phyloP scores from a whole-genome alignment of 2,888 invertebrate species.

The Autographa gamma region DNA sequence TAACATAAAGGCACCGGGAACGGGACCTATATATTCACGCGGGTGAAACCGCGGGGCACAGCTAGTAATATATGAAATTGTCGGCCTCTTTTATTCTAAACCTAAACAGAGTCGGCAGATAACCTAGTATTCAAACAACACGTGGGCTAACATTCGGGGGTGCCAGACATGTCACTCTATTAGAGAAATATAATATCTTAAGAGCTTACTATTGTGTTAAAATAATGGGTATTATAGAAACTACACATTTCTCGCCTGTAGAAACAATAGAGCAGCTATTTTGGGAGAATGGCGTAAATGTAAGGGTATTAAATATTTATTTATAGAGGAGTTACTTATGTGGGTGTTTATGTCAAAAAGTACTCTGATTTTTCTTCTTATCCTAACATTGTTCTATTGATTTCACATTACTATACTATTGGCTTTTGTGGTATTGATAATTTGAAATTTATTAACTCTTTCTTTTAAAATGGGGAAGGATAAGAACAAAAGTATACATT shows the following conservation, averaged over 20 bases:
- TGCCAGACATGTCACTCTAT: not conserved
- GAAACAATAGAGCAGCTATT: not conserved
- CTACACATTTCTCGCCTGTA: not conserved
- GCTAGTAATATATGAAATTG: too few relatives aligned
- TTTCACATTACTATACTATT: not conserved
- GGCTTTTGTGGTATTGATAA: too few relatives aligned
- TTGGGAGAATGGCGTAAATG: not conserved
- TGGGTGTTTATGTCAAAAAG: not conserved
- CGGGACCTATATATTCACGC: too few relatives aligned
- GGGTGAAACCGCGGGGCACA: too few relatives aligned
- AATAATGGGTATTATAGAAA: conserved; percentile 1
- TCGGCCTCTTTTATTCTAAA: too few relatives aligned
- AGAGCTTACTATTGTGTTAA: conserved; percentile 8
- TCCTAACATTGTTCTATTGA: too few relatives aligned
- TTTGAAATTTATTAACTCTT: too few relatives aligned
- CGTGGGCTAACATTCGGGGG: not conserved
- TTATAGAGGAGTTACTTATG: not conserved
- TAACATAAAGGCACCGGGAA: too few relatives aligned
- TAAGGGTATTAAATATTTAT: not conserved
- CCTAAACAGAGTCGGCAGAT: too few relatives aligned
- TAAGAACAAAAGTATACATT: too few relatives aligned
- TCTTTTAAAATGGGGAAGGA: too few relatives aligned
- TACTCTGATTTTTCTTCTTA: not conserved
- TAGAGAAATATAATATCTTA: not conserved
- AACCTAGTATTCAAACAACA: too few relatives aligned